These are phyloP conservation scores for Eupeodes latifasciatus DNA, from an alignment of 2,888 invertebrate species.

Conservation along the genomic window DNA sequence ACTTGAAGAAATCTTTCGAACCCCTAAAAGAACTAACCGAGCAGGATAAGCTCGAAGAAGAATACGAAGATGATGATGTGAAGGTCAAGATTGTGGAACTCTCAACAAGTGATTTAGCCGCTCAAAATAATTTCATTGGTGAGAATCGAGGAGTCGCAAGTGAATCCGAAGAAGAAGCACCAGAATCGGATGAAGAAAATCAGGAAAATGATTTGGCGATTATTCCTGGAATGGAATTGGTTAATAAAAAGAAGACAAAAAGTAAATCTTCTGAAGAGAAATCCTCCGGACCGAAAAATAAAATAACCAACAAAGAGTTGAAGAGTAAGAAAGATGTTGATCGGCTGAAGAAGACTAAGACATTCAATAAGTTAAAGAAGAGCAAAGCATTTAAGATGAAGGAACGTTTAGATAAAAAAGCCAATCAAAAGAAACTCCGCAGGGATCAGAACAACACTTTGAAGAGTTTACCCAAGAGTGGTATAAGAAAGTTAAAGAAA, in stretches of 20 bases:
- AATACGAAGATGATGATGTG: slow-evolving; percentile 91
- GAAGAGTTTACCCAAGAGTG: slow-evolving; percentile 81
- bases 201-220: slow-evolving; percentile 78
- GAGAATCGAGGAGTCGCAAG: slow-evolving; percentile 86
- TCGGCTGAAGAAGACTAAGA: slow-evolving; percentile 88
- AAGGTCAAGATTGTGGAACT: slow-evolving; percentile 92
- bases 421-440: slow-evolving; percentile 88
- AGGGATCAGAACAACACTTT: slow-evolving; percentile 82
- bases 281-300: slow-evolving; percentile 64
- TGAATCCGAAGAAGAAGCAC: slow-evolving; percentile 75
- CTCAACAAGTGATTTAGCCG: slow-evolving; percentile 88
- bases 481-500: slow-evolving; percentile 80
- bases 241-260: slow-evolving; percentile 76
- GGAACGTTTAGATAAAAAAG: slow-evolving; percentile 88
- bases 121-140: slow-evolving; percentile 90
- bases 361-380: slow-evolving; percentile 89
- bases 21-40: slow-evolving; percentile 86
- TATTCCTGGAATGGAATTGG: slow-evolving; percentile 82
- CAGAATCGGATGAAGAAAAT: slow-evolving; percentile 79
- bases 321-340: slow-evolving; percentile 88
- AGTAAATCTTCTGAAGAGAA: slow-evolving; percentile 42
- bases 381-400: slow-evolving; percentile 92
- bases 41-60: slow-evolving; percentile 84
- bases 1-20: slow-evolving; percentile 89
- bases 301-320: slow-evolving; percentile 69